Conservation (phyloP, 1,140 invertebrate genomes). For the Meloidogyne floridensis region DNA sequence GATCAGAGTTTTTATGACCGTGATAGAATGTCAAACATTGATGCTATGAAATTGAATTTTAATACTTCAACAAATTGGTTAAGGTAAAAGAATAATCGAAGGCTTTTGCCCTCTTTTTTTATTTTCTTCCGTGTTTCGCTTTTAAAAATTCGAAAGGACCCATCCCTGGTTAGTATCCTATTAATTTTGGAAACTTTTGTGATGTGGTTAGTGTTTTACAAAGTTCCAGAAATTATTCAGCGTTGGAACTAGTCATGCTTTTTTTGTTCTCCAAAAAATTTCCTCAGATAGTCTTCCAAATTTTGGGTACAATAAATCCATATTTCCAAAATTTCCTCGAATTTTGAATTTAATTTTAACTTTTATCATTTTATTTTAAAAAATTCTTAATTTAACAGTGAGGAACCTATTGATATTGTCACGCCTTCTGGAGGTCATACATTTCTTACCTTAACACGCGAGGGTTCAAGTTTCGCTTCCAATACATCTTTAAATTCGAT, state of each 20-base stretch:
- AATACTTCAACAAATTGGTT: conserved; percentile 53
- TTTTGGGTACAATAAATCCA: neutral
- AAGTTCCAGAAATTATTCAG: too few relatives aligned
- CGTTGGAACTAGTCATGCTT: too few relatives aligned
- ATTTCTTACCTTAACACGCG: neutral
- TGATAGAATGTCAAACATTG: conserved; percentile 47
- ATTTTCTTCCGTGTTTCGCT: too few relatives aligned
- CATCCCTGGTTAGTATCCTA: too few relatives aligned
- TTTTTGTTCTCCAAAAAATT: too few relatives aligned
- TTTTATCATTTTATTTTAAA: neutral
- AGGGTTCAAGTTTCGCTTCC: conserved; percentile 1
- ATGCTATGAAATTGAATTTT: conserved; percentile 50
- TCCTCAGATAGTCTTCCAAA: too few relatives aligned
- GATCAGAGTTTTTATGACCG: conserved; percentile 55
- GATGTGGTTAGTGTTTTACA: too few relatives aligned
- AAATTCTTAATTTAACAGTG: conserved; percentile 28
- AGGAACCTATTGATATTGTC: conserved; percentile 48
- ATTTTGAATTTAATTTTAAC: too few relatives aligned
- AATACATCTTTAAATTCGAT: conserved; percentile 26
- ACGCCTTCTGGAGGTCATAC: conserved; percentile 20
- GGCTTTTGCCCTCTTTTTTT: too few relatives aligned
- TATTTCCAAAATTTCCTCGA: too few relatives aligned
- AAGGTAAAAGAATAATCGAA: conserved; percentile 23
- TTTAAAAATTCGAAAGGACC: too few relatives aligned
- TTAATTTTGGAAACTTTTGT: too few relatives aligned